A percentile compares a stretch with the other conserved stretches of the same genome.
Evolutionary conservation across 1,140 invertebrate species (phyloP).

Genomic region (Idris sp.): DNA sequence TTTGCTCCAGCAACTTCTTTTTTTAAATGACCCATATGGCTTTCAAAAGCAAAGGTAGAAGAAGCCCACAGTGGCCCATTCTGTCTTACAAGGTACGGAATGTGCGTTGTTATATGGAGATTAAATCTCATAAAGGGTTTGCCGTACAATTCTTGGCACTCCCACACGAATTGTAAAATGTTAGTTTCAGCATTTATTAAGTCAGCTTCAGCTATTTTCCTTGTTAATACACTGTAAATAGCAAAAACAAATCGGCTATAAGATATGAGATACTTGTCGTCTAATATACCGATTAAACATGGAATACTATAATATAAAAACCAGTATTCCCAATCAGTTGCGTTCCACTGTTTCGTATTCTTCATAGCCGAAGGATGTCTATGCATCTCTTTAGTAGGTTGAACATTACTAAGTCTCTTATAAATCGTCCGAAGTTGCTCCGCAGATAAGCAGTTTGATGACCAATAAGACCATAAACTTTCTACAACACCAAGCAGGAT

Average conservation of each 20-base stretch:
- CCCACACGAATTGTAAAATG: slow-evolving; percentile 37
- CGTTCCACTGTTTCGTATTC: slow-evolving; percentile 25
- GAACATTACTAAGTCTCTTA: slow-evolving; percentile 2
- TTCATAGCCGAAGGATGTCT: slow-evolving; percentile 4
- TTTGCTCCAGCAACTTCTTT: slow-evolving; percentile 20
- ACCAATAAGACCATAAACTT: slow-evolving; percentile 6
- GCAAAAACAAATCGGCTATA: slow-evolving; percentile 14
- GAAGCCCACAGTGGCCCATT: slow-evolving; percentile 52
- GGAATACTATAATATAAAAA: slow-evolving; percentile 29
- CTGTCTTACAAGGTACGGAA: slow-evolving; percentile 7
- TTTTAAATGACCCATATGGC: slow-evolving; percentile 37
- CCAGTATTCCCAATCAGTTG: slow-evolving; percentile 33
- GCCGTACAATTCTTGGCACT: slow-evolving; percentile 27
- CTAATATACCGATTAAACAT: slow-evolving; percentile 8
- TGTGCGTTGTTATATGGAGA: slow-evolving; percentile 24
- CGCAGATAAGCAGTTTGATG: background rate
- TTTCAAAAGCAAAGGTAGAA: slow-evolving; percentile 43
- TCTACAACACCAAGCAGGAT: background rate
- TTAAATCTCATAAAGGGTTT: slow-evolving; percentile 47
- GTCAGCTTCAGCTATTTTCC: slow-evolving; percentile 8
- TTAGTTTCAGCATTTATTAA: slow-evolving; percentile 24
- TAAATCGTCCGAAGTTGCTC: background rate
- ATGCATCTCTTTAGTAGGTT: slow-evolving; percentile 15
- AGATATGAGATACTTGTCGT: slow-evolving; percentile 20
- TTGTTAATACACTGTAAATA: slow-evolving; percentile 24